Base-by-base conservation (phyloP, 2,113 vertebrate species). In the Brachypteracias leptosomus region DNA sequence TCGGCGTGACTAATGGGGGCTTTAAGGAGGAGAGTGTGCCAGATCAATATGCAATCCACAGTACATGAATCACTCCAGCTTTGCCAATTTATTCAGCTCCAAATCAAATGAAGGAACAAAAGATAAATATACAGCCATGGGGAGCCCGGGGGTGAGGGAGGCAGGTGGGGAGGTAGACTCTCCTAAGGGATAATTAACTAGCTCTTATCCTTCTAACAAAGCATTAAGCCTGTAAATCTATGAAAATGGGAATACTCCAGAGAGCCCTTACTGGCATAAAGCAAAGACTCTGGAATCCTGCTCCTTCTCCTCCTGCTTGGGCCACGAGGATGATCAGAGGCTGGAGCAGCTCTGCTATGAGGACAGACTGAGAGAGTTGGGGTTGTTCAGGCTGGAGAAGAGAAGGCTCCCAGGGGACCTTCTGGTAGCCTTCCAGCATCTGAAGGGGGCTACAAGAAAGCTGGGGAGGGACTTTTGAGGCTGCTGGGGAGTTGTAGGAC, bases 1-100 rank as follows among this genome's bases (percentile, higher is more conserved):
- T 96, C 63, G 22, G 16, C 33, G 7, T 92, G 97, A 95, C 78
- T 74, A 65, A 97, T 83, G 90, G 93, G 92, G 91, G 70, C 90
- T 96, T 74, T 36, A 16, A 85, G 84, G 88, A 88, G 86, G 68
- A 70, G 90, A 96, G 93, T 66, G 88, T 95, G 95, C 95, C 85
- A 58, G 96, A 95, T 97, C 96, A 84, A 97, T 97, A 91, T 87
- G 83, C 96, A 93, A 94, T 90, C 94, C 95, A 58, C 90, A 91
- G 94, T 79, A 82, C 94, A 95, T 94, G 96, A 96, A 97, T 96
- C 97, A 96, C 92, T 88, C 36, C 84, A n/a, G 96, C 94, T 96
- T 51, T 76, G 90, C 96, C 95, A 22, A 96, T 97, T 97, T 96
- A 95, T 96, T 97, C 94, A 68, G 81, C 88, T 95, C 91, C 95